Conservation (phyloP, 2,797 vertebrate genomes). For the Chelon labrosus region DNA sequence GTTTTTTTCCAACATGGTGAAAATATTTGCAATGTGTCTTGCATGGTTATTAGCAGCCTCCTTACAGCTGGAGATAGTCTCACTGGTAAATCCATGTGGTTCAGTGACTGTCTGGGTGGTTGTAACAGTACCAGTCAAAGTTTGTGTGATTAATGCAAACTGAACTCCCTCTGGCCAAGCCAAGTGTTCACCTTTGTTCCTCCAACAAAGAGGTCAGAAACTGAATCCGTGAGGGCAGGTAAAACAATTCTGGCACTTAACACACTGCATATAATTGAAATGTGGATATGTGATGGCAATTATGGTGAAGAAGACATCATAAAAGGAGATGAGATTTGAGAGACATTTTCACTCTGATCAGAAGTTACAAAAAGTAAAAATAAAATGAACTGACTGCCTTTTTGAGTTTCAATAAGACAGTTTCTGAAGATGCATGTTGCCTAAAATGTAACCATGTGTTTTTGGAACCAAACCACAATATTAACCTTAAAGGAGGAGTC, state of each 20-base stretch:
- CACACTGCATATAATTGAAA: background rate
- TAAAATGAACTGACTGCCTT: background rate
- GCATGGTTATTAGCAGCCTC: slow-evolving; percentile 33
- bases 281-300: background rate
- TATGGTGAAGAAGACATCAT: background rate
- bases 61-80: slow-evolving; percentile 25
- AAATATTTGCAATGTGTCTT: slow-evolving; percentile 34
- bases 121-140: slow-evolving; percentile 18
- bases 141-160: slow-evolving; percentile 46
- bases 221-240: slow-evolving; percentile 30
- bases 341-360: background rate
- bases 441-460: background rate
- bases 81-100: slow-evolving; percentile 37
- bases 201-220: slow-evolving; percentile 42
- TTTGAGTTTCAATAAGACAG: too few species aligned
- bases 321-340: background rate
- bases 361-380: background rate
- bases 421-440: too few species aligned
- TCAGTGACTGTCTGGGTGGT: slow-evolving; percentile 12
- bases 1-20: slow-evolving; percentile 32
- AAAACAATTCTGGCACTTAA: slow-evolving; percentile 19
- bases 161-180: slow-evolving; percentile 28
- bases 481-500: background rate
- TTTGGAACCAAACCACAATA: background rate
- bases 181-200: slow-evolving; percentile 45